Evolutionary conservation across 1,140 invertebrate genomes (phyloP).

Genomic region (Anastrepha ludens): DNA sequence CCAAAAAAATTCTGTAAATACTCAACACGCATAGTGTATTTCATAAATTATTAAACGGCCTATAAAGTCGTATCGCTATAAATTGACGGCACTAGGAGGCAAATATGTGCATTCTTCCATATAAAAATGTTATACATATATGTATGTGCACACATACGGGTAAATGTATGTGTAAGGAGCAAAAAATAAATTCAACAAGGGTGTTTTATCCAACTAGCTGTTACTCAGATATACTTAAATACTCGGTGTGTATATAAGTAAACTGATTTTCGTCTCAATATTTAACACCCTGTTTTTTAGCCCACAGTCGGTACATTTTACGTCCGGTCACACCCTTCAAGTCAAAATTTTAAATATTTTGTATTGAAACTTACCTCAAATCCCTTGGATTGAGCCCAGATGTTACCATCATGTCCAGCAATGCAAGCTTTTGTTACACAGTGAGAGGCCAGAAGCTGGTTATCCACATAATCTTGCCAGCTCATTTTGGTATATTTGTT

Average conservation of each 20-base stretch:
- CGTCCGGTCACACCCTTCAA: conserved; percentile 72
- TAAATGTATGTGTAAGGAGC: conserved; percentile 8
- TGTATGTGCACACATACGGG: background rate
- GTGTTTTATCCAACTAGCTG: conserved; percentile 9
- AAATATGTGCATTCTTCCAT: background rate
- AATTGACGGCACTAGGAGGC: background rate
- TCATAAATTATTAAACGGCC: too few relatives aligned
- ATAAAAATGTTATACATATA: background rate
- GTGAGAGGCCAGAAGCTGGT: conserved; percentile 94
- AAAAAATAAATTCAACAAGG: conserved; percentile 34
- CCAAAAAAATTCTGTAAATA: too few relatives aligned
- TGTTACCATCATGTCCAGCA: conserved; percentile 94
- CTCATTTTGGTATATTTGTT: conserved; percentile 80
- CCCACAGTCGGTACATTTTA: background rate
- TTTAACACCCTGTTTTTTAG: conserved; percentile 23
- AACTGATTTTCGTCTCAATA: conserved; percentile 34
- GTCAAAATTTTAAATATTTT: conserved; percentile 58
- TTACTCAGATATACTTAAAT: conserved; percentile 14
- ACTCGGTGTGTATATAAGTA: background rate
- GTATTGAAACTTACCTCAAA: conserved; percentile 85
- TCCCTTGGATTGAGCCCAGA: conserved; percentile 95
- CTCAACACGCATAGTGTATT: too few relatives aligned
- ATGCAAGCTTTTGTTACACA: conserved; percentile 95
- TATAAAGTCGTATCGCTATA: too few relatives aligned
- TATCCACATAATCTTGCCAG: conserved; percentile 99